These are phyloP conservation scores for Tachysurus fulvidraco DNA, from an alignment of 2,113 vertebrate species.

Conservation along the genomic window DNA sequence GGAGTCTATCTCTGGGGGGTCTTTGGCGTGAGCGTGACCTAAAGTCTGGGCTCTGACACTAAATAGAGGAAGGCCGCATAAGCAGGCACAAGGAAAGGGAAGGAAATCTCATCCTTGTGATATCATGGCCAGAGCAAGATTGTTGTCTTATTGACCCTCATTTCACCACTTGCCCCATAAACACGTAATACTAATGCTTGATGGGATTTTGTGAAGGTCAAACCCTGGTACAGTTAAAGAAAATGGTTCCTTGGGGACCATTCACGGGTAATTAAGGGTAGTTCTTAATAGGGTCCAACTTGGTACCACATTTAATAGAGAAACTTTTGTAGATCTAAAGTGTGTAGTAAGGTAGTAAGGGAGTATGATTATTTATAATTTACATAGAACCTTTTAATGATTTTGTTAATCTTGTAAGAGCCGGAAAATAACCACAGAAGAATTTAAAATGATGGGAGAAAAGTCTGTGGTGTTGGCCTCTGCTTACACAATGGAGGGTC, in stretches of 20 bases:
- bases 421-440: constrained; percentile 6
- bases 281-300: neutral
- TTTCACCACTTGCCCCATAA: neutral
- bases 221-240: neutral
- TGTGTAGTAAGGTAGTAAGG: neutral
- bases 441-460: constrained; percentile 25
- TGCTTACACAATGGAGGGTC: constrained; percentile 53
- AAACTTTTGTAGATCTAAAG: neutral
- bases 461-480: neutral
- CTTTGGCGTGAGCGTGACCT: constrained; percentile 47
- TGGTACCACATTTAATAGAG: neutral
- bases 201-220: neutral
- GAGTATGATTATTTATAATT: neutral
- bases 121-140: constrained; percentile 30
- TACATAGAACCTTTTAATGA: neutral
- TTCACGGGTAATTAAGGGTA: neutral
- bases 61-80: constrained; percentile 44
- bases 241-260: neutral
- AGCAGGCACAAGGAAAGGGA: constrained; percentile 44
- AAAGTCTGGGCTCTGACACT: constrained; percentile 28
- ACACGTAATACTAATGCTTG: neutral
- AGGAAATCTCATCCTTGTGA: constrained; percentile 47
- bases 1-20: constrained; percentile 43
- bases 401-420: neutral
- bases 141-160: constrained; percentile 36